Percentiles rank a stretch among this genome's conserved stretches.
These are phyloP conservation scores for Pipistrellus nathusii DNA, from an alignment of 2,797 vertebrate species.

Conservation along the genomic window DNA sequence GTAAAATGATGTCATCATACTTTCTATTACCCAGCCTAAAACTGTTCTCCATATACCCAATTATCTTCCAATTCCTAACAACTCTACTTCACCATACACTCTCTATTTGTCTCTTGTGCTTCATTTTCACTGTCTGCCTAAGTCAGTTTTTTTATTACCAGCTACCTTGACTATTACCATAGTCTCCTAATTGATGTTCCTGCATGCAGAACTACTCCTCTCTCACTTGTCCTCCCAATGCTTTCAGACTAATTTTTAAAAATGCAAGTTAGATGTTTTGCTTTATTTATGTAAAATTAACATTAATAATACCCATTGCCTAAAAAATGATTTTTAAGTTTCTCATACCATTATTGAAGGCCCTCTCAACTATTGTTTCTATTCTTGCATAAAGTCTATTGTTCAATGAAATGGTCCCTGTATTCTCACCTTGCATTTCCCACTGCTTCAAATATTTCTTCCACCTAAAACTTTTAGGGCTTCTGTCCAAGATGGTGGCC, in stretches of 20 bases:
- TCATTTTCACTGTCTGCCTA: not conserved
- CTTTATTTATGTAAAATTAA: slow-evolving; percentile 43
- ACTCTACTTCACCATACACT: not conserved
- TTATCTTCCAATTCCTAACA: not conserved
- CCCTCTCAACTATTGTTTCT: not conserved
- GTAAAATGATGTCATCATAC: not conserved
- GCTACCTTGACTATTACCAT: not conserved
- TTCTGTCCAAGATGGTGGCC: not conserved
- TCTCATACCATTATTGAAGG: not conserved
- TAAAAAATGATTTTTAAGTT: not conserved
- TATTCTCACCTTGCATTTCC: not conserved
- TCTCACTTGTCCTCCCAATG: not conserved
- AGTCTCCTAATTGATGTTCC: not conserved
- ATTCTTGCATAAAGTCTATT: not conserved
- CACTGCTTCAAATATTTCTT: not conserved
- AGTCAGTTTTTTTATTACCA: not conserved
- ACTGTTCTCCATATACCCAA: not conserved
- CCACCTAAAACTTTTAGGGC: not conserved
- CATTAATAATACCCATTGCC: not conserved
- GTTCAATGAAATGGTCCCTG: not conserved
- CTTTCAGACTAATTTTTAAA: not conserved
- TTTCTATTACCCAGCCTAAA: not conserved
- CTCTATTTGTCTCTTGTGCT: not conserved
- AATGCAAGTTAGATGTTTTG: not conserved
- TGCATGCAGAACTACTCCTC: not conserved